phyloP scores from a whole-genome alignment of 2,797 vertebrate genomes.

The Tokudaia tokunoshimensis region DNA sequence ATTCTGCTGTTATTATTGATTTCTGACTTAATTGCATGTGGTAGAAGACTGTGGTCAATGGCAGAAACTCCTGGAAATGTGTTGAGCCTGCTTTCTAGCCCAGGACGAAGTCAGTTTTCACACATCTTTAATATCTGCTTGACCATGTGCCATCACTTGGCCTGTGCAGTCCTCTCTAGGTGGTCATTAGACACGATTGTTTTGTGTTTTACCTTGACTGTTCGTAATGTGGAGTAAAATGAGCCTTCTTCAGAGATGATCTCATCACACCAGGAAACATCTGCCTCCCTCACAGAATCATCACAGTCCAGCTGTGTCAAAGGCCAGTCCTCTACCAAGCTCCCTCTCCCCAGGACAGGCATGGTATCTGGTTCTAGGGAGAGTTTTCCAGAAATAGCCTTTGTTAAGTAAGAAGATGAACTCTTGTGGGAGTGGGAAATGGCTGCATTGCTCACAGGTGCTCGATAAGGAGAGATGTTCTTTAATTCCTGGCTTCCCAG shows the following conservation, averaged over 20 bases:
- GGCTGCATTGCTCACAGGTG: background rate
- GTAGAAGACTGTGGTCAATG: background rate
- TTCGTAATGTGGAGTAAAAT: background rate
- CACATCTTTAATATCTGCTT: background rate
- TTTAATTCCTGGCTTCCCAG: background rate
- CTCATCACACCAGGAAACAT: background rate
- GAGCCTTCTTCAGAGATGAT: background rate
- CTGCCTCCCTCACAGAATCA: background rate
- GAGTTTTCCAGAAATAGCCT: slow-evolving; percentile 40
- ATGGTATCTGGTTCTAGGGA: background rate
- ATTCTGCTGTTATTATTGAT: background rate
- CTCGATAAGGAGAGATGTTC: background rate
- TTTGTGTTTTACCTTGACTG: background rate
- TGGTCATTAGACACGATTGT: background rate
- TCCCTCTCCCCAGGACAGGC: background rate
- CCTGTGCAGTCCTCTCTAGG: background rate
- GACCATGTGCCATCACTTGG: background rate
- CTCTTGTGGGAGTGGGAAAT: background rate
- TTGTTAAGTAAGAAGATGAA: background rate
- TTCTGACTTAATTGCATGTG: background rate
- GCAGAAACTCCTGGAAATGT: background rate
- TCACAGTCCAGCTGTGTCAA: background rate
- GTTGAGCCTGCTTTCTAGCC: background rate
- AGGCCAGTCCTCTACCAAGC: background rate
- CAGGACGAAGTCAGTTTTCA: background rate